Evolutionary conservation across 2,797 vertebrate genomes (phyloP).

Genomic region (Numenius phaeopus): DNA sequence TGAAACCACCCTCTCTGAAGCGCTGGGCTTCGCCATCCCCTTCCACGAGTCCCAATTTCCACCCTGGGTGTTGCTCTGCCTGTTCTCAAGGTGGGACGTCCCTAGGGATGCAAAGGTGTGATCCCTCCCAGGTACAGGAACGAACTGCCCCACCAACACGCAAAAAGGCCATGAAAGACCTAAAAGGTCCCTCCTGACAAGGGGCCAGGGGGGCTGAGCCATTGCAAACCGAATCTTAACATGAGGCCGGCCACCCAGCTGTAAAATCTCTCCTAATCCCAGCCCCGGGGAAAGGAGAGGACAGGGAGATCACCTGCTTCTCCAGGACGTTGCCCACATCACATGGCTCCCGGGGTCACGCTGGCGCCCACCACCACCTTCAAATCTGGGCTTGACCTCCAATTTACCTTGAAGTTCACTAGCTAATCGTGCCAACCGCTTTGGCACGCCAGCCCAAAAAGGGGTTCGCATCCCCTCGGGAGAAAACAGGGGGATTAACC

Average conservation of each 20-base stretch:
- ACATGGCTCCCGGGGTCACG: slow-evolving; percentile 32
- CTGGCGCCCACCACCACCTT: slow-evolving; percentile 7
- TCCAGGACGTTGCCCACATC: neutral
- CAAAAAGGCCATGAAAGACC: neutral
- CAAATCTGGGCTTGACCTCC: slow-evolving; percentile 71
- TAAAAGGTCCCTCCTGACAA: neutral
- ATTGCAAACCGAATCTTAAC: neutral
- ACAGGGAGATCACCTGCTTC: slow-evolving; percentile 33
- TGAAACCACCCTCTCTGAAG: neutral
- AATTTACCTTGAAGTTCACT: slow-evolving; percentile 40
- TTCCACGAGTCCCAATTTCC: neutral
- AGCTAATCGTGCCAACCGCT: neutral
- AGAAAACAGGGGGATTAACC: neutral
- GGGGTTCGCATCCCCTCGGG: neutral
- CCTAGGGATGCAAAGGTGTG: accelerated
- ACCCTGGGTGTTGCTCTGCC: neutral
- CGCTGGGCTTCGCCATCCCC: neutral
- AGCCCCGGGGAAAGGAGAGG: slow-evolving; percentile 22
- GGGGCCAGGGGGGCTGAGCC: neutral
- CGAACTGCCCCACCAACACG: accelerated
- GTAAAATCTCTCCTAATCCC: slow-evolving; percentile 69
- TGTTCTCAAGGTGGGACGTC: neutral
- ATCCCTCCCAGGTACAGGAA: neutral
- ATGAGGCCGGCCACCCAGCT: neutral
- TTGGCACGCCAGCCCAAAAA: accelerated